Conservation (phyloP, 2,113 vertebrate species). For the Cariama cristata region DNA sequence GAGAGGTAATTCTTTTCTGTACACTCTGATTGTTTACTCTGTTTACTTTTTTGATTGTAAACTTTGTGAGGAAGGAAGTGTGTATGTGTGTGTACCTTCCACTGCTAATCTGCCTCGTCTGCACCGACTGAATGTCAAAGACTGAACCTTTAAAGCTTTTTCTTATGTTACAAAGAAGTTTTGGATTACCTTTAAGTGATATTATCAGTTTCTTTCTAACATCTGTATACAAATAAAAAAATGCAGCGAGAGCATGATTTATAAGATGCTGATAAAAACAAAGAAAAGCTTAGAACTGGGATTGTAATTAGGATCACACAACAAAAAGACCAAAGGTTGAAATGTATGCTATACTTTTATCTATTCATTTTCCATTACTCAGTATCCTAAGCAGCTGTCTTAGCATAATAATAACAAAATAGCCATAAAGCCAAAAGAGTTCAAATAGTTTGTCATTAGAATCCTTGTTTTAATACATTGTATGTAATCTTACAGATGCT, state of each 20-base stretch:
- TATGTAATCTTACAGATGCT: background rate
- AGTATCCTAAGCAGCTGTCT: background rate
- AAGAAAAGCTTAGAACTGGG: background rate
- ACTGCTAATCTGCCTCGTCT: background rate
- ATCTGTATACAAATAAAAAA: background rate
- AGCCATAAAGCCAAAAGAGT: background rate
- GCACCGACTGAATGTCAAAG: background rate
- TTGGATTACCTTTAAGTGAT: background rate
- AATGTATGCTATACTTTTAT: background rate
- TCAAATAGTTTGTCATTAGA: background rate
- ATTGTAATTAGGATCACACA: background rate
- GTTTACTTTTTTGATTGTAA: slow-evolving; percentile 3
- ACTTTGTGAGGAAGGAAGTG: background rate
- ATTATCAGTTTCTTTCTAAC: background rate
- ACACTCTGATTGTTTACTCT: background rate
- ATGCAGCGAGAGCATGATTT: background rate
- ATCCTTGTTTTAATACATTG: background rate
- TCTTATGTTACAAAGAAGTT: background rate
- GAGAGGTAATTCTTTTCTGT: background rate
- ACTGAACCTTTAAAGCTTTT: background rate
- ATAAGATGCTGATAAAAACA: background rate
- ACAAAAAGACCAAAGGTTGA: background rate
- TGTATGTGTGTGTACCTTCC: background rate
- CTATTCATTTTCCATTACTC: background rate
- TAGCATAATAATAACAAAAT: background rate